Conservation (phyloP, 2,888 invertebrate genomes). For the Acrobeloides nanus region DNA sequence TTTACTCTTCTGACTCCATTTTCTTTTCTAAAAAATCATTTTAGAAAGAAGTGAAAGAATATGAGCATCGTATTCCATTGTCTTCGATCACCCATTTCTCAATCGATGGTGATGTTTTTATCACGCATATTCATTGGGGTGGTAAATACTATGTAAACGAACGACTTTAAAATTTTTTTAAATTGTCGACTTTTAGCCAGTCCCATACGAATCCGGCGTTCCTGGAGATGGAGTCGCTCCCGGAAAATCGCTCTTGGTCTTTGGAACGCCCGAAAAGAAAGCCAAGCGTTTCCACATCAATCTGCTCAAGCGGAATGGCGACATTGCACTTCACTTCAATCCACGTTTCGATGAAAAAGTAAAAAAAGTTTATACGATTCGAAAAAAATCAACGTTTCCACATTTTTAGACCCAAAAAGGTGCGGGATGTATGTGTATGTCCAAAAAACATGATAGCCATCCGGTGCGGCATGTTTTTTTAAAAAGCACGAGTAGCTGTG, state of each 20-base stretch:
- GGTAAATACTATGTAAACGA: constrained; percentile 53
- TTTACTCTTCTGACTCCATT: constrained; percentile 2
- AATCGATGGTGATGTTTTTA: constrained; percentile 48
- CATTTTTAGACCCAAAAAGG: constrained; percentile 13
- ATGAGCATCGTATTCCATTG: constrained; percentile 50
- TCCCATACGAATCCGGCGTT: constrained; percentile 11
- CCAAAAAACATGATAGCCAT: too few species aligned
- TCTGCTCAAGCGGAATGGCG: constrained; percentile 50
- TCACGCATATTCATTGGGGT: constrained; percentile 51
- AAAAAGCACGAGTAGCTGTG: too few species aligned
- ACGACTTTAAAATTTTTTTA: too few species aligned
- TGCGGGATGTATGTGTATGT: too few species aligned
- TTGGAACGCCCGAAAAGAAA: constrained; percentile 52
- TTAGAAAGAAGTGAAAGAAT: constrained; percentile 52
- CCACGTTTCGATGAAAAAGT: constrained; percentile 42
- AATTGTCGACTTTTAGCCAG: too few species aligned
- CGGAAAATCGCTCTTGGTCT: constrained; percentile 44
- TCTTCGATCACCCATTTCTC: constrained; percentile 50
- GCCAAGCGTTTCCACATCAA: constrained; percentile 50
- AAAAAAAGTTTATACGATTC: constrained; percentile 1
- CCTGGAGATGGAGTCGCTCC: constrained; percentile 5
- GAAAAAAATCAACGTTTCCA: not conserved
- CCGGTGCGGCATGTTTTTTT: too few species aligned
- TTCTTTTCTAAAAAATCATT: constrained; percentile 1
- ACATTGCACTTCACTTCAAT: constrained; percentile 52